Percentiles rank a stretch among this genome's conserved stretches.
Conservation (phyloP, 2,888 invertebrate genomes). For the Diadegma fenestrale region DNA sequence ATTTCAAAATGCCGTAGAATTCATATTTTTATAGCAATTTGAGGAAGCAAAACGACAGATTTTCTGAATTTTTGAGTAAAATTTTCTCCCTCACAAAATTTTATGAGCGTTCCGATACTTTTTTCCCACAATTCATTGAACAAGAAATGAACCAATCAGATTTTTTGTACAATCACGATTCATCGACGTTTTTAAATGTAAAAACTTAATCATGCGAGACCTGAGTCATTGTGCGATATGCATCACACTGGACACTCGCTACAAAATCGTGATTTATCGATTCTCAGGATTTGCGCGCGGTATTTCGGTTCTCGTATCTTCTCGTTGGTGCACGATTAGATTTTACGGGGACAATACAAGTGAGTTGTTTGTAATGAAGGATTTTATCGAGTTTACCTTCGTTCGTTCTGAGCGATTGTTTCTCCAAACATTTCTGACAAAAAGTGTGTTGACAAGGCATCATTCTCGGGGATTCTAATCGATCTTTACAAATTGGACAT, state of each 20-base stretch:
- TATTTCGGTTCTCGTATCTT: background rate
- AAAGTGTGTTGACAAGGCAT: slow-evolving; percentile 90
- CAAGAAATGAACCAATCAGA: background rate
- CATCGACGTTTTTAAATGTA: slow-evolving; percentile 6
- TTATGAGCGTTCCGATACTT: background rate
- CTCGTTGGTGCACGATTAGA: background rate
- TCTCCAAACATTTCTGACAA: slow-evolving; percentile 87
- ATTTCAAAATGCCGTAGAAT: too few relatives aligned
- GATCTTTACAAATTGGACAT: slow-evolving; percentile 87
- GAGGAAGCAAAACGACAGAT: background rate
- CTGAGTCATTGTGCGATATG: slow-evolving; percentile 5
- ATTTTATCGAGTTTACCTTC: slow-evolving; percentile 31
- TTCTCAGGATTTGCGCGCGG: background rate
- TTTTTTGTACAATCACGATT: background rate
- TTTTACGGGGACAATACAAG: background rate
- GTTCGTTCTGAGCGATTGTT: slow-evolving; percentile 79
- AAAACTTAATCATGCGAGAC: slow-evolving; percentile 8
- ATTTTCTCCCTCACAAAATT: too few relatives aligned
- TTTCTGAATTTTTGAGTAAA: background rate
- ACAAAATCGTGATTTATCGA: slow-evolving; percentile 11
- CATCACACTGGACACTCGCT: slow-evolving; percentile 10
- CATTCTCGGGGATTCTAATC: slow-evolving; percentile 87
- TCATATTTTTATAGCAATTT: too few relatives aligned
- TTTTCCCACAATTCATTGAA: background rate
- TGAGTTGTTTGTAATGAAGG: background rate